Conservation (phyloP, 37 sponge, comb jelly and placozoan genomes). For the Amphimedon queenslandica region DNA sequence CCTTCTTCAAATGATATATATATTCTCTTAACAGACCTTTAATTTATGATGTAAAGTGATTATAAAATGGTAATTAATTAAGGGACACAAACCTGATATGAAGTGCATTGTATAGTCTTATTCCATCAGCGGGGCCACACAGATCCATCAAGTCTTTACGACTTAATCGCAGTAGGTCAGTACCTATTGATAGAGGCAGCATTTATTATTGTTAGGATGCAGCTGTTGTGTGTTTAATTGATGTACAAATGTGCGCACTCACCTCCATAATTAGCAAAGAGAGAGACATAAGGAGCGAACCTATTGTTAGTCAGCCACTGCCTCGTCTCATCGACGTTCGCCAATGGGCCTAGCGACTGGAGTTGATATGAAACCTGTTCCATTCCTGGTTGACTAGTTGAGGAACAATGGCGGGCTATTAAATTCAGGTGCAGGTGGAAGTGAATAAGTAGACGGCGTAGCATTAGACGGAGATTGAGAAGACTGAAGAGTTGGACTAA, state of each 20-base stretch:
- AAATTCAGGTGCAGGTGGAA: too few species aligned
- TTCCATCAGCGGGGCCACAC: slow-evolving; percentile 72
- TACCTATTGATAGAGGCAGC: slow-evolving; percentile 4
- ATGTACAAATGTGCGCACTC: background rate
- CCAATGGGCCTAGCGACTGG: too few species aligned
- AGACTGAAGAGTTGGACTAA: too few species aligned
- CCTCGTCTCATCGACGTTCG: slow-evolving; percentile 35
- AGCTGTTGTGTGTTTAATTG: too few species aligned
- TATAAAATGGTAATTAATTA: too few species aligned
- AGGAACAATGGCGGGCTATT: too few species aligned
- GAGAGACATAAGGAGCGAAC: slow-evolving; percentile 30
- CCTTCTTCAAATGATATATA: background rate
- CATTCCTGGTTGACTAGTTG: too few species aligned
- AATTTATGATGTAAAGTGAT: too few species aligned
- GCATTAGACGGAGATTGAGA: too few species aligned
- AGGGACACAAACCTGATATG: slow-evolving; percentile 22
- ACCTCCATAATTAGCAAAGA: slow-evolving; percentile 58
- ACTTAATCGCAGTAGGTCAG: slow-evolving; percentile 52
- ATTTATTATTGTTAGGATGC: too few species aligned
- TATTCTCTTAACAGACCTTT: background rate
- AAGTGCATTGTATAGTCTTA: slow-evolving; percentile 50
- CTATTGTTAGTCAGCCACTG: slow-evolving; percentile 47
- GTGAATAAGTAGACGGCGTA: too few species aligned
- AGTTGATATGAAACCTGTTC: too few species aligned
- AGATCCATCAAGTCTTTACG: slow-evolving; percentile 59